Conservation (phyloP, 2,888 invertebrate genomes). For the Sycophila texana region DNA sequence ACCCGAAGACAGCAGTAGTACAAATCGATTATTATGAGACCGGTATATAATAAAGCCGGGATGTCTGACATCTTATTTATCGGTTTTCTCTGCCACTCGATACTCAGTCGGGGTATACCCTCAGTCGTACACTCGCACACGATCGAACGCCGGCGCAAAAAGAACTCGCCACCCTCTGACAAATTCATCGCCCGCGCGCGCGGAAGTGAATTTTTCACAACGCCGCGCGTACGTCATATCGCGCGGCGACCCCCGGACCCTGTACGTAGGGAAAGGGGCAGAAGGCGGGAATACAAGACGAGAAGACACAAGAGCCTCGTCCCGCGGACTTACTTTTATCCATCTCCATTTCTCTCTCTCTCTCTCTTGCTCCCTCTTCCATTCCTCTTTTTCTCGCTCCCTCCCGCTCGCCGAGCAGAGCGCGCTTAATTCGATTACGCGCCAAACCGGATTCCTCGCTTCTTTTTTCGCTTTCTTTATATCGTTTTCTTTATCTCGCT, state of each 20-base stretch:
- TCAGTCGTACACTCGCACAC: background rate
- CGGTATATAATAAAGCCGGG: conserved; percentile 2
- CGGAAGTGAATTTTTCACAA: conserved; percentile 22
- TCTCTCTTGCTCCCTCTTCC: conserved; percentile 14
- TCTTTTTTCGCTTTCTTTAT: conserved; percentile 52
- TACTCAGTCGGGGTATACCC: conserved; percentile 1
- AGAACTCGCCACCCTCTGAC: conserved; percentile 19
- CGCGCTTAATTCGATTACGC: conserved; percentile 66
- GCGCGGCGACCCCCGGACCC: background rate
- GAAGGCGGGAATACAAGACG: background rate
- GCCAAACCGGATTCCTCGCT: conserved; percentile 60
- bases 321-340: background rate
- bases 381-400: background rate
- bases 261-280: background rate
- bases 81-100: background rate
- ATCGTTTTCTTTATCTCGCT: conserved; percentile 57
- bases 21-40: conserved; percentile 29
- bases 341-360: background rate
- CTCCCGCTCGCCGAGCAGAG: conserved; percentile 32
- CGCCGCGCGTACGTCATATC: conserved; percentile 31
- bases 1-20: background rate
- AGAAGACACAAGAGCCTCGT: conserved; percentile 6
- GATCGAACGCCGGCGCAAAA: conserved; percentile 6
- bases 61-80: conserved; percentile 11
- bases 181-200: conserved; percentile 42